phyloP scores from a whole-genome alignment of 1,140 invertebrate genomes.

The Calosoma granatense region DNA sequence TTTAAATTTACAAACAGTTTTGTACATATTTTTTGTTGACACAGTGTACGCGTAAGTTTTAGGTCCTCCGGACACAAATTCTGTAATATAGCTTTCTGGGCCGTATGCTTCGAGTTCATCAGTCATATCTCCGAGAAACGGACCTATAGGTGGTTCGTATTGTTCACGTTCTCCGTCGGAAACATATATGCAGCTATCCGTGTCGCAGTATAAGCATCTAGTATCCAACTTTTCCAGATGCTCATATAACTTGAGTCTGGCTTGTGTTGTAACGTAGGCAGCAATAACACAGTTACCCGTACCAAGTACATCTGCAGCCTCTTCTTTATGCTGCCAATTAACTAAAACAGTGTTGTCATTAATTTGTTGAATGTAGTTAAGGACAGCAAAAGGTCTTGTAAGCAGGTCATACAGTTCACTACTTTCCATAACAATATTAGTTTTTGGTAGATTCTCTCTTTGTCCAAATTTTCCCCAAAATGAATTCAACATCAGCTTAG shows the following conservation, averaged over 20 bases:
- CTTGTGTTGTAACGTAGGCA: constrained; percentile 32
- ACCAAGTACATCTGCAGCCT: not conserved
- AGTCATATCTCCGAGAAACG: constrained; percentile 28
- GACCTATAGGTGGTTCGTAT: constrained; percentile 18
- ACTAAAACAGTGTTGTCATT: constrained; percentile 24
- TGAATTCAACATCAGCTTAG: constrained; percentile 30
- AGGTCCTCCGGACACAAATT: constrained; percentile 19
- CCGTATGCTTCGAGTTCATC: constrained; percentile 23
- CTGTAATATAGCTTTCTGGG: constrained; percentile 10
- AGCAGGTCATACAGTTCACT: constrained; percentile 25
- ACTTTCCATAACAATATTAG: constrained; percentile 21
- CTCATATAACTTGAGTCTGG: constrained; percentile 31
- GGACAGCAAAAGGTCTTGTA: constrained; percentile 19
- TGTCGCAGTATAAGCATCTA: constrained; percentile 34
- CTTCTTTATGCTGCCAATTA: constrained; percentile 20
- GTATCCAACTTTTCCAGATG: constrained; percentile 27
- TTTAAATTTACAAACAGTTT: not conserved
- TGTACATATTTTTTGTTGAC: not conserved
- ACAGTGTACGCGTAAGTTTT: constrained; percentile 16
- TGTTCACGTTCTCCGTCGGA: constrained; percentile 13
- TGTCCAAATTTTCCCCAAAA: constrained; percentile 28
- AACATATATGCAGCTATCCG: constrained; percentile 30
- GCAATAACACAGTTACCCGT: constrained; percentile 31
- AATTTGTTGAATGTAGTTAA: constrained; percentile 16
- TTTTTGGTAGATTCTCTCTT: constrained; percentile 21